Conservation (phyloP, 2,888 invertebrate species). For the Melieria omissa region DNA sequence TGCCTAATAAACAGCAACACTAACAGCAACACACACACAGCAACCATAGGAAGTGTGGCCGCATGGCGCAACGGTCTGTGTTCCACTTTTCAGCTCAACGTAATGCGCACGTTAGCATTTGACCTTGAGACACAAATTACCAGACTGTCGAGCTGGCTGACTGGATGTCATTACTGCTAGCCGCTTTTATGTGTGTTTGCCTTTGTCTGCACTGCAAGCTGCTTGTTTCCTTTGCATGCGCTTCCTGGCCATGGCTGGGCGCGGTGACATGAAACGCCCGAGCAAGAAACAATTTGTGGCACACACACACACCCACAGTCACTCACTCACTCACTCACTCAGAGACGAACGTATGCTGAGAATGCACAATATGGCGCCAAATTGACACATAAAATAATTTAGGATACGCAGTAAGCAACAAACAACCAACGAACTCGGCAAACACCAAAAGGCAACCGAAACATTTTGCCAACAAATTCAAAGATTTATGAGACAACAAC, state of each 20-base stretch:
- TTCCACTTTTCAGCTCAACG: no score
- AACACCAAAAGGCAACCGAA: background rate
- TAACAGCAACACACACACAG: no score
- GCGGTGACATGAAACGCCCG: background rate
- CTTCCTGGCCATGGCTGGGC: no score
- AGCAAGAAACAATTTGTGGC: background rate
- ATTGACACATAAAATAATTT: background rate
- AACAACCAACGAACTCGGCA: background rate
- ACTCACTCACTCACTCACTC: background rate
- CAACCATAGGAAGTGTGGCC: no score
- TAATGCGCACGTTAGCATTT: conserved; percentile 36
- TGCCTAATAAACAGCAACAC: no score
- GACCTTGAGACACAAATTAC: conserved; percentile 36
- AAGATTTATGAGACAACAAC: background rate
- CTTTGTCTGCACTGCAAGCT: no score
- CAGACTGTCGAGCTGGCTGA: conserved; percentile 3
- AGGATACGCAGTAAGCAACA: background rate
- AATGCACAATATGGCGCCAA: background rate
- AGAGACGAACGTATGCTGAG: background rate
- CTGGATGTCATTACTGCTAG: background rate
- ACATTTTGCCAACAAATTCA: background rate
- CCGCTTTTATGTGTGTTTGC: background rate
- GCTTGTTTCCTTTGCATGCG: no score
- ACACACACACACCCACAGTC: background rate
- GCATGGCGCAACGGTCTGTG: no score